A percentile compares a stretch with the other conserved stretches of the same genome.
Conservation (phyloP, 2,888 invertebrate genomes). For the Lasioglossum malachurum region DNA sequence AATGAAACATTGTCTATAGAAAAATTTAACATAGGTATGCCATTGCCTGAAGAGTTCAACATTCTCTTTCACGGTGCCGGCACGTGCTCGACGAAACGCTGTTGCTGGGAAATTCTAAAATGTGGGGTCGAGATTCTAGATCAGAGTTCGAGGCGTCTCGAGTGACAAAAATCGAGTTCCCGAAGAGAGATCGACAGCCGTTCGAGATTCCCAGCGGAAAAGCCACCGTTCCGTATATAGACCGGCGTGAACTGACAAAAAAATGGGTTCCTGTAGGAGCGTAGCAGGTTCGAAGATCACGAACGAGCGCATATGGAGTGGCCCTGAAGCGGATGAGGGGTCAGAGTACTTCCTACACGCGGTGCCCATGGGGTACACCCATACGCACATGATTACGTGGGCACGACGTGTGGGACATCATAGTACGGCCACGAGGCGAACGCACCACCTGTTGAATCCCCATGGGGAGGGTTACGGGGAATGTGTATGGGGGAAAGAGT, state of each 20-base stretch:
- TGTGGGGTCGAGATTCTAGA: neutral
- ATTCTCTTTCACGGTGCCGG: neutral
- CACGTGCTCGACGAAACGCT: neutral
- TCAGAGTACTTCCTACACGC: constrained; percentile 83
- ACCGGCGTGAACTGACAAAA: constrained; percentile 22
- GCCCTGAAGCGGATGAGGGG: constrained; percentile 81
- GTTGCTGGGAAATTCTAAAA: neutral
- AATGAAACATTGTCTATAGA: too few species aligned
- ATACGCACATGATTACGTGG: constrained; percentile 69
- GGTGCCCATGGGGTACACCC: constrained; percentile 64
- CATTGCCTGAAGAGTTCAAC: neutral
- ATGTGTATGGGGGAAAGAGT: constrained; percentile 42
- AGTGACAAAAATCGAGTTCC: neutral
- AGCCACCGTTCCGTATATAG: constrained; percentile 4
- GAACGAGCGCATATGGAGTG: constrained; percentile 78
- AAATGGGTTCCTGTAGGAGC: constrained; percentile 46
- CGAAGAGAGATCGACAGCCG: neutral
- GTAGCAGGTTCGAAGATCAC: constrained; percentile 68
- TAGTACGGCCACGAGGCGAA: constrained; percentile 66
- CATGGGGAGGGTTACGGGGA: constrained; percentile 61
- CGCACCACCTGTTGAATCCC: constrained; percentile 79
- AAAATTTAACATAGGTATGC: neutral
- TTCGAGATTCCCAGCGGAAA: constrained; percentile 16
- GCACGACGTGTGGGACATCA: constrained; percentile 70
- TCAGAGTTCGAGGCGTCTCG: neutral